Evolutionary conservation across 2,797 vertebrate genomes (phyloP).

Genomic region (Sebastes aleutianus): DNA sequence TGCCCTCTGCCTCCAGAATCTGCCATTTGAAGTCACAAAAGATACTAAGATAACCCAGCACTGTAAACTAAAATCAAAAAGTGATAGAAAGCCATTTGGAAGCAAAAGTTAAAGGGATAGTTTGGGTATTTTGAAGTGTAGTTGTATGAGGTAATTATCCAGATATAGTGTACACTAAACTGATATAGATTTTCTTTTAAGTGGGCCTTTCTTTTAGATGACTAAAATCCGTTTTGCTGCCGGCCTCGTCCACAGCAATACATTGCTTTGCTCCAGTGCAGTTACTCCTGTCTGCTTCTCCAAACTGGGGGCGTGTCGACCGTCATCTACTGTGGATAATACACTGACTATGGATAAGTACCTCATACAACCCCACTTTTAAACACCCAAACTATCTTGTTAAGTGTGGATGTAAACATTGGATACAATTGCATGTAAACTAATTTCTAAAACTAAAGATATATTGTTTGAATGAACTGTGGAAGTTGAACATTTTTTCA

Average conservation of each 20-base stretch:
- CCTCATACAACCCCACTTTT: neutral
- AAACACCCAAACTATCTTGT: neutral
- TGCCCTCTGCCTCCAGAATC: slow-evolving; percentile 81
- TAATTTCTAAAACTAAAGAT: neutral
- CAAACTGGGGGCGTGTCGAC: too few species aligned
- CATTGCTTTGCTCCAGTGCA: too few species aligned
- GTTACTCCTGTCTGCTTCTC: too few species aligned
- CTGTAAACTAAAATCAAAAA: neutral
- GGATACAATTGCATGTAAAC: neutral
- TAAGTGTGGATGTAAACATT: neutral
- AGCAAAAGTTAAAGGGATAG: neutral
- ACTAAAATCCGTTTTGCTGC: too few species aligned
- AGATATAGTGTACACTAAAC: too few species aligned
- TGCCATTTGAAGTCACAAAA: slow-evolving; percentile 28
- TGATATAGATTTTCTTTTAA: too few species aligned
- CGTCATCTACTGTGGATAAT: too few species aligned
- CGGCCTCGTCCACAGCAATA: too few species aligned
- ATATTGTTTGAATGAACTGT: neutral
- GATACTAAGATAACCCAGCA: neutral
- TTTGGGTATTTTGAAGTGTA: neutral
- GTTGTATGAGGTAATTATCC: neutral
- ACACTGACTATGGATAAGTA: too few species aligned
- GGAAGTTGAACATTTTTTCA: neutral
- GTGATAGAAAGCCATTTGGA: neutral
- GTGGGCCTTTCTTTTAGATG: too few species aligned